Conservation (phyloP, 2,888 invertebrate genomes). For the Drosophila dives region DNA sequence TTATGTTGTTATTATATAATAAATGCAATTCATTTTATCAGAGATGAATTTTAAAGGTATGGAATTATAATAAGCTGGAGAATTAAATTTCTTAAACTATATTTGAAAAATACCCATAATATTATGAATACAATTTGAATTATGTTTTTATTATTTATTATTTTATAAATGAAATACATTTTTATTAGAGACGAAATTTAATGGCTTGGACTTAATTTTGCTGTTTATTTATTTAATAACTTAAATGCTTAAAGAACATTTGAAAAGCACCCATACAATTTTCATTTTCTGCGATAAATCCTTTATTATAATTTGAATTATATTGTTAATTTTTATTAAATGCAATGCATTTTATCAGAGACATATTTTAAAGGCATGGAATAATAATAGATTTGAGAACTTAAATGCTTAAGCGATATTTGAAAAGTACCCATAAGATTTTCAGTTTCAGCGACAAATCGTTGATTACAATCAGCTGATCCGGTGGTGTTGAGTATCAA, state of each 20-base stretch:
- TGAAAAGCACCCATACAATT: too few species aligned
- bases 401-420: not conserved
- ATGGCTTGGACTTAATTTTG: not conserved
- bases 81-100: too few species aligned
- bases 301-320: not conserved
- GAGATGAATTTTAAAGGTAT: too few species aligned
- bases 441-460: not conserved
- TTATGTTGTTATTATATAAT: not conserved
- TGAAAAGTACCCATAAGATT: not conserved
- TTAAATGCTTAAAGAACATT: too few species aligned
- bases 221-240: too few species aligned
- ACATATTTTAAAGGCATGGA: not conserved
- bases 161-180: not conserved
- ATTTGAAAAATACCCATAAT: too few species aligned
- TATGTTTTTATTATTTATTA: not conserved
- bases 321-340: not conserved
- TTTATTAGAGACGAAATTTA: not conserved
- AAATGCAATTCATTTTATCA: not conserved
- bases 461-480: slow-evolving; percentile 7
- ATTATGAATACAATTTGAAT: not conserved
- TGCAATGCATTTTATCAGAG: not conserved
- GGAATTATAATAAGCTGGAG: too few species aligned
- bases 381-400: not conserved
- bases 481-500: slow-evolving; percentile 24
- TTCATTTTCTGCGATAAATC: too few species aligned